Percentiles rank a stretch among this genome's conserved stretches.
These are phyloP conservation scores for Platichthys flesus DNA, from an alignment of 2,113 vertebrate genomes.

Conservation along the genomic window DNA sequence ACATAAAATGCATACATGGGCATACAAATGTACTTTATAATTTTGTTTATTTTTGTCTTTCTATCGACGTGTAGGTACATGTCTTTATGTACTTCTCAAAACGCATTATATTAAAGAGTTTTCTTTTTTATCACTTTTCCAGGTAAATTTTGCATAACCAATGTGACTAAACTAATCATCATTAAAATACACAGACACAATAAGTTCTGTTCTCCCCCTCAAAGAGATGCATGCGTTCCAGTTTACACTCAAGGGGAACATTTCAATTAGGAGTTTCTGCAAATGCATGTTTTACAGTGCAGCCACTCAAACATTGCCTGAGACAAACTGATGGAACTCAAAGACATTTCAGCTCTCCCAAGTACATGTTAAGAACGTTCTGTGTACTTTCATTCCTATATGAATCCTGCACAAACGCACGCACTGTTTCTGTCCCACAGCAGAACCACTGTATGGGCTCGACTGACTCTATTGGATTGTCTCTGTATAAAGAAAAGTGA, in stretches of 20 bases:
- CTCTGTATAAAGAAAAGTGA: conserved; percentile 50
- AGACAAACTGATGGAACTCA: no score
- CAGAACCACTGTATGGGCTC: neutral
- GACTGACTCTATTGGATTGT: conserved; percentile 29
- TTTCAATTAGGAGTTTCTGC: neutral
- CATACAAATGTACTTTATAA: no score
- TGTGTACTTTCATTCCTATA: no score
- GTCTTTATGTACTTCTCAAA: no score
- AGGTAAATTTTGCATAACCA: no score
- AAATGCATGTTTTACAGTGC: neutral
- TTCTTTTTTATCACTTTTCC: no score
- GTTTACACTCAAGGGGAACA: neutral
- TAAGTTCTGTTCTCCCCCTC: neutral
- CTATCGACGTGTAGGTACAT: no score
- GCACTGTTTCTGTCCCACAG: conserved; percentile 6
- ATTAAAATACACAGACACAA: no score
- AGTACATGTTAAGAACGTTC: neutral
- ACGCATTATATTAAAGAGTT: no score
- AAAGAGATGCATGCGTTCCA: neutral
- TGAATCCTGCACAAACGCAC: conserved; percentile 1
- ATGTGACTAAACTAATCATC: no score
- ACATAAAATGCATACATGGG: no score
- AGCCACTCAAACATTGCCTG: neutral
- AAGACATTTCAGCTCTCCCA: neutral
- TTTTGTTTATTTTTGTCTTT: no score